Evolutionary conservation across 2,888 invertebrate genomes (phyloP).

Genomic region (Strigamia transsilvanica): DNA sequence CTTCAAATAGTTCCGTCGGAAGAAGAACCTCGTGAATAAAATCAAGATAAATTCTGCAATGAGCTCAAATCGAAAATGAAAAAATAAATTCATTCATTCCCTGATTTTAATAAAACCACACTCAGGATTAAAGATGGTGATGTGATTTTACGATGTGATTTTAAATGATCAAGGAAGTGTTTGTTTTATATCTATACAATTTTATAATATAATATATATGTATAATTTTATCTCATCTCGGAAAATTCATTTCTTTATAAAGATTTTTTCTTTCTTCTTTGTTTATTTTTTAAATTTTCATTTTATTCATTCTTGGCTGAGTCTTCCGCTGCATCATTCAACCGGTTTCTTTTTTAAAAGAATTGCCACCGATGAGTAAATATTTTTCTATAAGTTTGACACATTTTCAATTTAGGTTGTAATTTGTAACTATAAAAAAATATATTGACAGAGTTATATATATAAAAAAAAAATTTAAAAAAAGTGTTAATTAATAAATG

Average conservation of each 20-base stretch:
- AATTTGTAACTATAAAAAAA: too few relatives aligned
- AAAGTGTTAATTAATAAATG: too few relatives aligned
- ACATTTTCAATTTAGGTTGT: too few relatives aligned
- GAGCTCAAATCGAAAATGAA: constrained; percentile 17
- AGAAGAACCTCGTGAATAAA: constrained; percentile 58
- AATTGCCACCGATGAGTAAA: not conserved
- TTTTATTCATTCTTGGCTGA: not conserved
- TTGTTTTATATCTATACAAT: not conserved
- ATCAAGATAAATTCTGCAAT: not conserved
- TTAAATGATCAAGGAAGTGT: constrained; percentile 10
- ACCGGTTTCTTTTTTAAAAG: not conserved
- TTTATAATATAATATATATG: not conserved
- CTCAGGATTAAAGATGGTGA: not conserved
- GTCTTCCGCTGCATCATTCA: not conserved
- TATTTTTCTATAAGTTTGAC: not conserved
- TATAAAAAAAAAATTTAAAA: too few relatives aligned
- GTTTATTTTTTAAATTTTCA: not conserved
- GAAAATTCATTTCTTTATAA: not conserved
- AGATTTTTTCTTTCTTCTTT: not conserved
- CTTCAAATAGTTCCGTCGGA: constrained; percentile 87
- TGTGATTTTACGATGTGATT: not conserved
- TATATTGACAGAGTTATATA: too few relatives aligned
- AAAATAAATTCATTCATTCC: not conserved
- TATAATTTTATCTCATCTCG: not conserved
- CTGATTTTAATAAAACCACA: constrained; percentile 17